phyloP scores from a whole-genome alignment of 2,113 vertebrate species.

The Boleophthalmus pectinirostris region DNA sequence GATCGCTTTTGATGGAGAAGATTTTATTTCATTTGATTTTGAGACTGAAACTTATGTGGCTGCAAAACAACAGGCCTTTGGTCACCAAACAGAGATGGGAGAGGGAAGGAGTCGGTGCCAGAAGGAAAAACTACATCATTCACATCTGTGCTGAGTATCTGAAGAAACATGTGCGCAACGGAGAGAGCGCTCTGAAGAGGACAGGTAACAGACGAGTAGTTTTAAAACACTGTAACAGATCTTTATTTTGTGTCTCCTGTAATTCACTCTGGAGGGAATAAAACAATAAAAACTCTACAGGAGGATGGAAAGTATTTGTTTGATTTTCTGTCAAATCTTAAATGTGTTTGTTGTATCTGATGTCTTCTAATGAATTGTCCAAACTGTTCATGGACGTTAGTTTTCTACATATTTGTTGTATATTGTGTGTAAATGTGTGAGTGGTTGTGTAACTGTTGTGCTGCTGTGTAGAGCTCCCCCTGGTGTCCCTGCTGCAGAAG shows the following conservation, averaged over 20 bases:
- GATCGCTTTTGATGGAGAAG: constrained; percentile 10
- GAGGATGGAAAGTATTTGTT: too few species aligned
- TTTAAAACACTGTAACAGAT: background rate
- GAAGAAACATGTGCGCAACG: constrained; percentile 20
- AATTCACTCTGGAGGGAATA: background rate
- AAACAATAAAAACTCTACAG: background rate
- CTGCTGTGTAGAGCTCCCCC: constrained; percentile 1
- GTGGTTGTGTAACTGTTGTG: too few species aligned
- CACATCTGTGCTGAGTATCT: constrained; percentile 1
- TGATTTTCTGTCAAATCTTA: background rate
- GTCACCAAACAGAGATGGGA: background rate
- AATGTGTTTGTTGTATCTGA: too few species aligned
- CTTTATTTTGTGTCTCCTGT: too few species aligned
- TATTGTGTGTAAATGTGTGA: too few species aligned
- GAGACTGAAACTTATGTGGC: constrained; percentile 15
- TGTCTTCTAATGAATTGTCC: too few species aligned
- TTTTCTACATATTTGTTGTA: too few species aligned
- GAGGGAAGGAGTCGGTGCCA: background rate
- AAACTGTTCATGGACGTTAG: too few species aligned
- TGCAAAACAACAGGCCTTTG: background rate
- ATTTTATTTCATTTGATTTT: constrained; percentile 47
- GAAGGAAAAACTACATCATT: rapidly evolving
- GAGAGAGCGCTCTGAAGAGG: constrained; percentile 26
- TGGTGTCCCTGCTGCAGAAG: constrained; percentile 18
- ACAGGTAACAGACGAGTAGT: constrained; percentile 18